phyloP scores from a whole-genome alignment of 2,888 invertebrate species.

The Podabrus alpinus region DNA sequence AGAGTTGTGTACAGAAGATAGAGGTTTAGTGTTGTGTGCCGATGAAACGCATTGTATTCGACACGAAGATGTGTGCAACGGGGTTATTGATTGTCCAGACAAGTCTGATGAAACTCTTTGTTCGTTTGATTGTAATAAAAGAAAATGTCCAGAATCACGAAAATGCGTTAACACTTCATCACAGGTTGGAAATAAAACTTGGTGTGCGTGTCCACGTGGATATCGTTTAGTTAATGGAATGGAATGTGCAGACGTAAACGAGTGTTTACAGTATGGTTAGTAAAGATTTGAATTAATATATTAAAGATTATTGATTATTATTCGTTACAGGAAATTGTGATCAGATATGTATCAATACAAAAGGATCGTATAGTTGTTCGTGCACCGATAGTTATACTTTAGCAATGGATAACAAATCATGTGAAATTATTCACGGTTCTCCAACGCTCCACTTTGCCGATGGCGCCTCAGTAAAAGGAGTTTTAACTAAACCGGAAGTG shows the following conservation, averaged over 20 bases:
- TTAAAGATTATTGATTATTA: background rate
- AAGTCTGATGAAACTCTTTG: slow-evolving; percentile 64
- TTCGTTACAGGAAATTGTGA: slow-evolving; percentile 61
- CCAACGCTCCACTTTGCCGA: slow-evolving; percentile 72
- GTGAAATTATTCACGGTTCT: slow-evolving; percentile 63
- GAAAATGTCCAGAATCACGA: slow-evolving; percentile 38
- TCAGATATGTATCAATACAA: slow-evolving; percentile 66
- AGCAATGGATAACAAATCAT: slow-evolving; percentile 59
- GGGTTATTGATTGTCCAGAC: slow-evolving; percentile 62
- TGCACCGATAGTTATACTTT: slow-evolving; percentile 66
- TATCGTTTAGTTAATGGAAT: slow-evolving; percentile 50
- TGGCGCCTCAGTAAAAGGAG: slow-evolving; percentile 65
- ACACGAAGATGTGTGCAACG: slow-evolving; percentile 61
- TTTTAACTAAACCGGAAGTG: slow-evolving; percentile 62
- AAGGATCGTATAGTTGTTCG: slow-evolving; percentile 64
- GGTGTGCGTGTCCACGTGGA: slow-evolving; percentile 64
- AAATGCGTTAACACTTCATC: slow-evolving; percentile 55
- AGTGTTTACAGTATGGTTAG: slow-evolving; percentile 65
- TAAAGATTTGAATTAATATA: background rate
- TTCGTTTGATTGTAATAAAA: background rate
- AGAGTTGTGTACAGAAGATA: slow-evolving; percentile 56
- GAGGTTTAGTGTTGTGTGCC: slow-evolving; percentile 59
- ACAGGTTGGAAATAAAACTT: slow-evolving; percentile 51
- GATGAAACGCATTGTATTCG: slow-evolving; percentile 61
- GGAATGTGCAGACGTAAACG: slow-evolving; percentile 65